Conservation (phyloP, 2,797 vertebrate species). For the Menidia menidia region DNA sequence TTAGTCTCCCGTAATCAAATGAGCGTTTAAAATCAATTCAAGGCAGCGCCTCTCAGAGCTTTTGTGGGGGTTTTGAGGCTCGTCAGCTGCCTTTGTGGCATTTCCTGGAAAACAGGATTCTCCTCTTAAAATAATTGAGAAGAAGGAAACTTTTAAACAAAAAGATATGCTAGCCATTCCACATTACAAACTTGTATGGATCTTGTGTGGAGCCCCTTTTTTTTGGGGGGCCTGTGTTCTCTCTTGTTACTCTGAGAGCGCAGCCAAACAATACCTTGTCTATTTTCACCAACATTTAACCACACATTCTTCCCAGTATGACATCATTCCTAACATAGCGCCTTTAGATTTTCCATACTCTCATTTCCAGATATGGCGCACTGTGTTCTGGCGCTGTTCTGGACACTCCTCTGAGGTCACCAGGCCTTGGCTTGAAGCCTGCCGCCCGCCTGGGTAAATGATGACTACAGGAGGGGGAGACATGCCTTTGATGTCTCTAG, state of each 20-base stretch:
- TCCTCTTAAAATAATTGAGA: conserved; percentile 62
- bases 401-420: conserved; percentile 54
- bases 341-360: conserved; percentile 35
- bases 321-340: conserved; percentile 40
- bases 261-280: conserved; percentile 33
- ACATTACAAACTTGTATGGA: conserved; percentile 48
- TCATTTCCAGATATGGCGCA: conserved; percentile 34
- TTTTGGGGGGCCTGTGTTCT: neutral
- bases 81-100: conserved; percentile 47
- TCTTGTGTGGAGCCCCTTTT: conserved; percentile 15
- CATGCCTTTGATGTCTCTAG: conserved; percentile 63
- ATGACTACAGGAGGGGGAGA: conserved; percentile 35
- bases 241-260: neutral
- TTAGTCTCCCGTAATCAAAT: conserved; percentile 29
- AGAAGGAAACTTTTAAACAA: conserved; percentile 44
- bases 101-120: conserved; percentile 58
- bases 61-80: conserved; percentile 36
- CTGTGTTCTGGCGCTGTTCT: conserved; percentile 41
- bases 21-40: conserved; percentile 34
- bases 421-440: conserved; percentile 63
- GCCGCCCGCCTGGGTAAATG: conserved; percentile 37
- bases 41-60: conserved; percentile 23
- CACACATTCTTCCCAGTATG: conserved; percentile 46
- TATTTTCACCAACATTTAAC: conserved; percentile 36
- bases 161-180: conserved; percentile 34